Base-by-base conservation (phyloP, 2,113 vertebrate species). In the Gymnarchus niloticus region DNA sequence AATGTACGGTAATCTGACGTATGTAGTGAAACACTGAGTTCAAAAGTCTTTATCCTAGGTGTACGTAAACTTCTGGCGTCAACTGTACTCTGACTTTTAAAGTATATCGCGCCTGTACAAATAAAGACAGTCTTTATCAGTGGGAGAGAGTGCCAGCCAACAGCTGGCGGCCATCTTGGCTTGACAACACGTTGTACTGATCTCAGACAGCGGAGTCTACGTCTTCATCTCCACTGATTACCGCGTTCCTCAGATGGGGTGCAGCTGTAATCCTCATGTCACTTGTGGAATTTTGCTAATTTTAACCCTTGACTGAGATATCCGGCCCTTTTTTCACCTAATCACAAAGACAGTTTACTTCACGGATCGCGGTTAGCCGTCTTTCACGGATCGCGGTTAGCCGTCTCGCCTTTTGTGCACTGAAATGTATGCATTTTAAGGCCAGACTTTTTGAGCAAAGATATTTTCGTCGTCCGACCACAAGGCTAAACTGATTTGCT, bases 401-500 rank as follows among this genome's bases (percentile, higher is more conserved):
- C 33, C 6, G 25, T 82, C 80, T 82, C 25, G 8, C 51, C 51
- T 81, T 37, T 12, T 28, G 10, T 10, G 3, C 17, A 19, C 14
- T 33, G 80, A 19, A 33, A 33, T 33, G 28, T 23, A 4, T 3
- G 14, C 10, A 33, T 52, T 56, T 6, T 28, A n/a, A 56, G 51
- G 80, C 48, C 51, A 28, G 80, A 3, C 51, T 52, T 17, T 6
- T 82, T 8, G 23, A 48, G 44, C 17, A 25, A 54, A 19, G 80
- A 19, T 82, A 82, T 54, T 82, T 82, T 82, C 28, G 7, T 49
- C 48, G 19, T 54, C 56, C 25, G 48, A 48, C 51, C 49, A 19
- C 51, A 37, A 48, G 23, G 80, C 80, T 82, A 82, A 82, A 82
- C 80, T 52, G 80, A 82, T 82, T 52, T 51, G 6, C 51, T 82